A percentile compares a stretch with the other conserved stretches of the same genome.
Evolutionary conservation across 2,113 vertebrate species (phyloP).

Genomic region (Pangasianodon gigas): DNA sequence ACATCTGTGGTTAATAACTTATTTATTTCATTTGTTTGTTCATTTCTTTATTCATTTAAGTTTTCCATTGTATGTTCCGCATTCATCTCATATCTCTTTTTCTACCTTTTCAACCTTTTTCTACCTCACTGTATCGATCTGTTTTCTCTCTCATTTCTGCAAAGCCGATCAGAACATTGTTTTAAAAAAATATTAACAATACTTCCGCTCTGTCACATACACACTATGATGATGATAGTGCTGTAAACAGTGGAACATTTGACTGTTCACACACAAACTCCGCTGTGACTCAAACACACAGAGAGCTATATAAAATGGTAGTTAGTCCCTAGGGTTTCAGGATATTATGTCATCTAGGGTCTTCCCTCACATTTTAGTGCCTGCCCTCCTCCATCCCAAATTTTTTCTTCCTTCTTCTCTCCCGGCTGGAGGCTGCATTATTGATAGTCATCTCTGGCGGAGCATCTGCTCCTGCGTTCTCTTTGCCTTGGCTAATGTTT

Average conservation of each 20-base stretch:
- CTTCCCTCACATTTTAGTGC: slow-evolving; percentile 21
- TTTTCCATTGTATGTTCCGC: not conserved
- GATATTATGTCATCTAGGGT: slow-evolving; percentile 35
- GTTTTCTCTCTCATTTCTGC: not conserved
- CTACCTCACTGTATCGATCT: not conserved
- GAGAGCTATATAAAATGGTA: not conserved
- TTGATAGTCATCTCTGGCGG: slow-evolving; percentile 74
- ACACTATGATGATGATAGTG: not conserved
- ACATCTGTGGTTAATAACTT: not conserved
- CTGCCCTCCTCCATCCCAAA: not conserved
- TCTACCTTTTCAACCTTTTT: not conserved
- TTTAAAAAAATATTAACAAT: not conserved
- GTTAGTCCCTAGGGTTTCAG: not conserved
- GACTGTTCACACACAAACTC: slow-evolving; percentile 47
- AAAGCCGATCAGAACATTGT: not conserved
- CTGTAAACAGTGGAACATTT: slow-evolving; percentile 50
- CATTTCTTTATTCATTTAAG: too few species aligned
- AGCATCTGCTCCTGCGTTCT: slow-evolving; percentile 68
- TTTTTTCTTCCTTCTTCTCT: slow-evolving; percentile 32
- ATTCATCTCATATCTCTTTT: not conserved
- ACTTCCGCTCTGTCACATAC: not conserved
- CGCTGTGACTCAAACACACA: slow-evolving; percentile 18
- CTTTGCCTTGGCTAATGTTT: slow-evolving; percentile 57
- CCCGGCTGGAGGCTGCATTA: slow-evolving; percentile 72
- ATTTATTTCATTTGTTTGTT: not conserved